phyloP scores from a whole-genome alignment of 92 coral and sea anemone genomes.

The Paragorgia papillata region DNA sequence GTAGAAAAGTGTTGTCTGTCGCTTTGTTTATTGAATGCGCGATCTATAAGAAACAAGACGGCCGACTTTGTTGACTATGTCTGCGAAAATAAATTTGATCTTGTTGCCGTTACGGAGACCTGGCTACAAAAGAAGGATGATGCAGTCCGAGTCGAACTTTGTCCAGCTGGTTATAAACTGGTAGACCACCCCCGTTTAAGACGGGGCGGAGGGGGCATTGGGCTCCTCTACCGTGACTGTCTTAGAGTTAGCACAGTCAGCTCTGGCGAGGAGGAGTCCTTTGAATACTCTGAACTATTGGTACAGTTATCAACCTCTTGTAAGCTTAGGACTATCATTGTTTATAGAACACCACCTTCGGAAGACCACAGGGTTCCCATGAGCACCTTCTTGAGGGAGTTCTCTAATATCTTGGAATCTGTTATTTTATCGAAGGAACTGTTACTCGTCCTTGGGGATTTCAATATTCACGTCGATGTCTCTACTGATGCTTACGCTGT shows the following conservation, averaged over 20 bases:
- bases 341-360: too few species aligned
- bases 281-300: too few species aligned
- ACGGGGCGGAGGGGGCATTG: constrained; percentile 55
- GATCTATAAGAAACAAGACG: neutral
- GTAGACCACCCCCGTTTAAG: constrained; percentile 43
- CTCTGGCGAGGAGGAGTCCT: constrained; percentile 40
- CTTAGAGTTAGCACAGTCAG: constrained; percentile 45
- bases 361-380: too few species aligned
- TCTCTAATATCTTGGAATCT: too few species aligned
- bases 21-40: constrained; percentile 26
- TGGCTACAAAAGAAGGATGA: constrained; percentile 43
- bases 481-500: too few species aligned
- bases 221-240: constrained; percentile 42
- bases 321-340: too few species aligned
- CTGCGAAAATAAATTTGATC: constrained; percentile 36
- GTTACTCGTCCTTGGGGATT: too few species aligned
- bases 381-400: too few species aligned
- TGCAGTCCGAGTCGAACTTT: constrained; percentile 50
- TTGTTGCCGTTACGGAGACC: constrained; percentile 47
- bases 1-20: constrained; percentile 23
- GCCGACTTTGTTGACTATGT: constrained; percentile 25
- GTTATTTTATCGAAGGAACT: too few species aligned
- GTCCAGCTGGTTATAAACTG: constrained; percentile 56
- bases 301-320: too few species aligned
- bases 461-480: too few species aligned